Evolutionary conservation across 2,888 invertebrate species (phyloP).

Genomic region (Eretmocerus hayati): DNA sequence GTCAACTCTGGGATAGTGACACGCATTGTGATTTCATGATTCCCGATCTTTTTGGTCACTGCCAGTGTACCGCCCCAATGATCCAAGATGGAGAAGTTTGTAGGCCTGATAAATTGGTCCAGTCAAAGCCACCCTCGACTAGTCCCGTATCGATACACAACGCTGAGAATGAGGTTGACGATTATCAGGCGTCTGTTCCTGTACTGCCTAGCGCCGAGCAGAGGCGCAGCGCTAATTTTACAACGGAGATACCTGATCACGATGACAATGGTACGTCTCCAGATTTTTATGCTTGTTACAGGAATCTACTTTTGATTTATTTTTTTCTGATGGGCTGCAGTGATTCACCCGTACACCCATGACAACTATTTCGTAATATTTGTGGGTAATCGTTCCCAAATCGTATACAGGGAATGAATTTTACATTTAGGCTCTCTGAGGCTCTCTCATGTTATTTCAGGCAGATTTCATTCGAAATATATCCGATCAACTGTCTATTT

Average conservation of each 20-base stretch:
- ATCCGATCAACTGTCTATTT: too few species aligned
- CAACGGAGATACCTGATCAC: conserved; percentile 1
- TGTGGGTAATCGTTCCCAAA: too few species aligned
- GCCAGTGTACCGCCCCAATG: conserved; percentile 59
- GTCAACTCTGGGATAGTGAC: conserved; percentile 73
- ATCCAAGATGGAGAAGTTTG: conserved; percentile 44
- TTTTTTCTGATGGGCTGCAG: too few species aligned
- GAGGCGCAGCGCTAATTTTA: background rate
- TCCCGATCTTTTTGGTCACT: conserved; percentile 81
- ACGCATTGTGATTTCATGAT: conserved; percentile 86
- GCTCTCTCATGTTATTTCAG: too few species aligned
- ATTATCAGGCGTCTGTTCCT: conserved; percentile 3
- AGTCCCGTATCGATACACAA: conserved; percentile 7
- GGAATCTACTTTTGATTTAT: too few species aligned
- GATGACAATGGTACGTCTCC: conserved; percentile 24
- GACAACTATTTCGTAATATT: too few species aligned
- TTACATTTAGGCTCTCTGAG: too few species aligned
- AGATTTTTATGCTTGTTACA: too few species aligned
- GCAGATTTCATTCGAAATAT: too few species aligned
- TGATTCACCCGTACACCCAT: too few species aligned
- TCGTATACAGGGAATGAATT: too few species aligned
- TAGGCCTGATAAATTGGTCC: conserved; percentile 48
- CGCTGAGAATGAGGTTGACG: conserved; percentile 32
- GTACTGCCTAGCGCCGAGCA: background rate
- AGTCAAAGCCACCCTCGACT: conserved; percentile 29